phyloP scores from a whole-genome alignment of 2,113 vertebrate genomes.

The Gymnocephalus cernua region DNA sequence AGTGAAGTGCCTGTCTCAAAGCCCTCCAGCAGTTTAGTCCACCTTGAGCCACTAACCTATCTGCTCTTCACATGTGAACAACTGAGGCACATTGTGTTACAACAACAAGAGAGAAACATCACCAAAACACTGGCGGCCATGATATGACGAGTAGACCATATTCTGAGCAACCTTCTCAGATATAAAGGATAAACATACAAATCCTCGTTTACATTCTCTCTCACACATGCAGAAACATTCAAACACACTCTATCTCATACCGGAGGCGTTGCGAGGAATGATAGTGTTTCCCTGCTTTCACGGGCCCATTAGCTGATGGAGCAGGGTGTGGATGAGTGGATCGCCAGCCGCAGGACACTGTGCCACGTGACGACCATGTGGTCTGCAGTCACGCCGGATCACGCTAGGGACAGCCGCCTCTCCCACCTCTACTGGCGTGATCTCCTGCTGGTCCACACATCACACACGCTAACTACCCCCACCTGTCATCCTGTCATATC shows the following conservation, averaged over 20 bases:
- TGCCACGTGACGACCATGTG: constrained; percentile 75
- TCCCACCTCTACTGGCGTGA: constrained; percentile 68
- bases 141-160: constrained; percentile 11
- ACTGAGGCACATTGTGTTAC: not conserved
- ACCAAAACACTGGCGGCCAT: not conserved
- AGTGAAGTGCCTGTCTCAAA: constrained; percentile 35
- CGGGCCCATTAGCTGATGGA: constrained; percentile 73
- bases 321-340: constrained; percentile 56
- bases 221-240: constrained; percentile 13
- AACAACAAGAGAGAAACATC: not conserved
- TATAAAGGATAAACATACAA: constrained; percentile 5
- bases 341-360: constrained; percentile 46
- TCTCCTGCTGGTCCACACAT: constrained; percentile 24
- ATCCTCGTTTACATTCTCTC: not conserved
- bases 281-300: constrained; percentile 29
- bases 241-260: constrained; percentile 23
- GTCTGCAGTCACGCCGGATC: constrained; percentile 61
- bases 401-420: constrained; percentile 61
- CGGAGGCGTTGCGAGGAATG: constrained; percentile 29
- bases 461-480: constrained; percentile 18
- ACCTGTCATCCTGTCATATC: constrained; percentile 59
- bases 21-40: constrained; percentile 19
- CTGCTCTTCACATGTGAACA: constrained; percentile 31
- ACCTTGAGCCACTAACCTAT: constrained; percentile 26
- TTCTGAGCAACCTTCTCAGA: constrained; percentile 9